A percentile compares a stretch with the other conserved stretches of the same genome.
phyloP scores from a whole-genome alignment of 2,797 vertebrate genomes.

The Serranus cabrilla region DNA sequence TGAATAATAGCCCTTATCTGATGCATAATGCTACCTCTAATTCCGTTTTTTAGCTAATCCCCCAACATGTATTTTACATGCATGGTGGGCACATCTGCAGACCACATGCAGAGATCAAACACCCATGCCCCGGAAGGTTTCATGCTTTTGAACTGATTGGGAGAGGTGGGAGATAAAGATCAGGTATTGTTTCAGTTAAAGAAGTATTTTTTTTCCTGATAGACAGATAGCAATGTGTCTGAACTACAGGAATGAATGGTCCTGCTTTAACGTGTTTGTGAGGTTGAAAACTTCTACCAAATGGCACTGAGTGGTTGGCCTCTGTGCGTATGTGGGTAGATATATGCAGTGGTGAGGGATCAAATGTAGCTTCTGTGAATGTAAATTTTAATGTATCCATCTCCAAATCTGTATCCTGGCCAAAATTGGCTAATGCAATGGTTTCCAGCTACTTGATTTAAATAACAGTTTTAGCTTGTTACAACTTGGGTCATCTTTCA shows the following conservation, averaged over 20 bases:
- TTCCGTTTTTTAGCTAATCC: conserved; percentile 57
- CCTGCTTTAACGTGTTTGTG: not conserved
- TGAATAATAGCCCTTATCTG: conserved; percentile 74
- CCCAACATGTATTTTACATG: conserved; percentile 67
- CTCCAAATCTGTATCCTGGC: conserved; percentile 27
- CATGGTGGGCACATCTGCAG: conserved; percentile 46
- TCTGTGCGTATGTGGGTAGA: not conserved
- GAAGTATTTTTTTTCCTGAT: not conserved
- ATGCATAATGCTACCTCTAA: conserved; percentile 63
- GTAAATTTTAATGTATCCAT: conserved; percentile 20
- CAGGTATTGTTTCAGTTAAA: not conserved
- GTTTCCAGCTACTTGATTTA: not conserved
- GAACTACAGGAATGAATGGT: conserved; percentile 18
- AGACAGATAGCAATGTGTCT: conserved; percentile 5
- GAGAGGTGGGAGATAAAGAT: conserved; percentile 14
- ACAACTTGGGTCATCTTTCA: not conserved
- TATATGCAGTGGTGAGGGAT: conserved; percentile 21
- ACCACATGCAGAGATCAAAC: conserved; percentile 48
- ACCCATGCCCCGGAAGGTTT: not conserved
- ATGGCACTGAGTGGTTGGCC: not conserved
- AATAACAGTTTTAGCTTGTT: not conserved
- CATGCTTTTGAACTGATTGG: conserved; percentile 40
- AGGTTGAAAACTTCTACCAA: not conserved
- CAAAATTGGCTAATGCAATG: not conserved
- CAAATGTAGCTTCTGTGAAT: not conserved